Percentiles rank a stretch among this genome's conserved stretches.
Conservation (phyloP, 2,113 vertebrate genomes). For the Haliaeetus leucogaster region DNA sequence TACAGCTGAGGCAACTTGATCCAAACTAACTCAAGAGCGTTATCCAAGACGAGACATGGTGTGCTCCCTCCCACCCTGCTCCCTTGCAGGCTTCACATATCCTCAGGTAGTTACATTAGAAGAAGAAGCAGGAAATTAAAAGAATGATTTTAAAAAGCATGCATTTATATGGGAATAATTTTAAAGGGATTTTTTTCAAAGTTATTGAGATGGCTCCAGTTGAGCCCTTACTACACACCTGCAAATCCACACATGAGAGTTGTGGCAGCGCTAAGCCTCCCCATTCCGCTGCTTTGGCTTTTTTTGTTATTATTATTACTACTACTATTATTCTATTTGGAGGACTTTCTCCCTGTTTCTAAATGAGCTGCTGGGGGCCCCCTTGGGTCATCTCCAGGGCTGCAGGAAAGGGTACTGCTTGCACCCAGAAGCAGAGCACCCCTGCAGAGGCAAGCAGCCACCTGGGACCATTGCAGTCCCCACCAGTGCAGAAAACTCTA, state of each 20-base stretch:
- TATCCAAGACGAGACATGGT: not conserved
- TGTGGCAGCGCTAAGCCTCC: not conserved
- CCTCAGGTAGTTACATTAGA: not conserved
- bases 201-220: rapidly evolving
- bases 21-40: not conserved
- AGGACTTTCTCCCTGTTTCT: not conserved
- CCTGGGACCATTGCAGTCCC: no score
- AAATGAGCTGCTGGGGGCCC: not conserved
- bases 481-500: rapidly evolving
- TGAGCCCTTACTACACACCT: not conserved
- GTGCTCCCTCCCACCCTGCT: not conserved
- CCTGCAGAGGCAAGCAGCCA: not conserved
- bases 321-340: rapidly evolving
- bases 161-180: rapidly evolving
- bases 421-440: not conserved
- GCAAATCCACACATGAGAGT: rapidly evolving
- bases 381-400: not conserved
- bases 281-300: rapidly evolving
- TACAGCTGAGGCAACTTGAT: not conserved
- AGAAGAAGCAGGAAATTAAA: not conserved
- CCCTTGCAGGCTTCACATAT: not conserved
- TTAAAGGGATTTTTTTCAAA: not conserved
- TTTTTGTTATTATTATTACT: no score
- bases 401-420: not conserved
- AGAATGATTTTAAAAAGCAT: not conserved